Percentiles rank a stretch among this genome's conserved stretches.
Conservation (phyloP, 2,797 vertebrate species). For the Hydrolagus colliei region DNA sequence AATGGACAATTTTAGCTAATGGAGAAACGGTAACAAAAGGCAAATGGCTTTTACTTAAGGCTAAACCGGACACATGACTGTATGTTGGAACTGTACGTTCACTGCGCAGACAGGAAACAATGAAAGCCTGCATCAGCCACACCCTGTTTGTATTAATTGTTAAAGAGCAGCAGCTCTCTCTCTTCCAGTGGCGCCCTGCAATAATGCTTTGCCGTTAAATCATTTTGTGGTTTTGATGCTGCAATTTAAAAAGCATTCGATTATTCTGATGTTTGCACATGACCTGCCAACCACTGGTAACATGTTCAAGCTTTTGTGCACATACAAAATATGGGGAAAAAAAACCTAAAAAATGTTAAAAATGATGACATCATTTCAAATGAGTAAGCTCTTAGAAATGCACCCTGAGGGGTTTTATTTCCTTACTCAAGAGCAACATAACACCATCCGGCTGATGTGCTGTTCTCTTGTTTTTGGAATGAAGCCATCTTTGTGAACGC, state of each 20-base stretch:
- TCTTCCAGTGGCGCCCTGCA: constrained; percentile 86
- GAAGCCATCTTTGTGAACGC: constrained; percentile 98
- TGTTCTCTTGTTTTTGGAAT: constrained; percentile 90
- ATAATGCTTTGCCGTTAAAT: constrained; percentile 92
- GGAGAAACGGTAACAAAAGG: background rate
- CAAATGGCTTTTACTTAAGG: constrained; percentile 8
- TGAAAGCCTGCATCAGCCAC: constrained; percentile 62
- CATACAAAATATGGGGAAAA: constrained; percentile 68
- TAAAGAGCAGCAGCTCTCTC: constrained; percentile 64
- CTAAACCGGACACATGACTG: background rate
- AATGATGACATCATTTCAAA: constrained; percentile 99
- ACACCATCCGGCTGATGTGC: constrained; percentile 97
- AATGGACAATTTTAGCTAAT: background rate
- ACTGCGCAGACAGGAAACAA: constrained; percentile 48
- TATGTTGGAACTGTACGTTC: background rate
- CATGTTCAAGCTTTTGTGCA: constrained; percentile 66
- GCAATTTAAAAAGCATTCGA: constrained; percentile 88
- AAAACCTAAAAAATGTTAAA: constrained; percentile 75
- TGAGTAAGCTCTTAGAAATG: constrained; percentile 99
- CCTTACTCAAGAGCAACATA: constrained; percentile 98
- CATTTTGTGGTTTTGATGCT: constrained; percentile 94
- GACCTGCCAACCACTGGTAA: constrained; percentile 64
- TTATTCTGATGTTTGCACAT: constrained; percentile 95
- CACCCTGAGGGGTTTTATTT: constrained; percentile 98
- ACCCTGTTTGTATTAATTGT: constrained; percentile 85